phyloP scores from a whole-genome alignment of 2,888 invertebrate species.

The Ferrisia virgata region DNA sequence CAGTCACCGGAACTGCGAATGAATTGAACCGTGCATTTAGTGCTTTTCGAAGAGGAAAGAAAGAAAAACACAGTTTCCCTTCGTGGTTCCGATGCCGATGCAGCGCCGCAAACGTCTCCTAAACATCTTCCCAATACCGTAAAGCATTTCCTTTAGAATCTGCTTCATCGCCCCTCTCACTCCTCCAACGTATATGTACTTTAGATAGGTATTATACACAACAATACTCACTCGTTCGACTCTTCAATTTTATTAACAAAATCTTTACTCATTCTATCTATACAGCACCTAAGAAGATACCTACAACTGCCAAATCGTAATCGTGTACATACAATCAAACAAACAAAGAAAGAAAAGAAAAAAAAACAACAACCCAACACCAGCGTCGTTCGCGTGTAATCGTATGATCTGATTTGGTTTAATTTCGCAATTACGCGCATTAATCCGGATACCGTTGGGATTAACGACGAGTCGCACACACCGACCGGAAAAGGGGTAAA shows the following conservation, averaged over 20 bases:
- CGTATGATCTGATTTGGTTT: constrained; percentile 46
- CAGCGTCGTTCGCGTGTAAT: not conserved
- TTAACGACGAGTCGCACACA: not conserved
- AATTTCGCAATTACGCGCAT: constrained; percentile 45
- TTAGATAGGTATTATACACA: too few species aligned
- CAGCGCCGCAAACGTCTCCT: not conserved
- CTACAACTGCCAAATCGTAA: not conserved
- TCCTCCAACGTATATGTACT: too few species aligned
- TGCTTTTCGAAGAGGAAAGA: constrained; percentile 19
- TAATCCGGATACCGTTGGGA: constrained; percentile 46
- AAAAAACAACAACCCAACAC: not conserved
- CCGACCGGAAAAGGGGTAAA: not conserved
- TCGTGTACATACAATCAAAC: not conserved
- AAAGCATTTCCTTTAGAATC: not conserved
- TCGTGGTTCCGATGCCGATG: not conserved
- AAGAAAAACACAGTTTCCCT: constrained; percentile 10
- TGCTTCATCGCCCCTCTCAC: not conserved
- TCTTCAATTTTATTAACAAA: too few species aligned
- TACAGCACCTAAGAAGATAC: too few species aligned
- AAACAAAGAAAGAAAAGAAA: not conserved
- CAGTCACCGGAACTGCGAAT: constrained; percentile 40
- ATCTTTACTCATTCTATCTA: too few species aligned
- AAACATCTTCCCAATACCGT: constrained; percentile 13
- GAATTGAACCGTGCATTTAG: constrained; percentile 42
- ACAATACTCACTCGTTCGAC: not conserved